Conservation (phyloP, 2,888 invertebrate species). For the Onthophagus sagittarius region DNA sequence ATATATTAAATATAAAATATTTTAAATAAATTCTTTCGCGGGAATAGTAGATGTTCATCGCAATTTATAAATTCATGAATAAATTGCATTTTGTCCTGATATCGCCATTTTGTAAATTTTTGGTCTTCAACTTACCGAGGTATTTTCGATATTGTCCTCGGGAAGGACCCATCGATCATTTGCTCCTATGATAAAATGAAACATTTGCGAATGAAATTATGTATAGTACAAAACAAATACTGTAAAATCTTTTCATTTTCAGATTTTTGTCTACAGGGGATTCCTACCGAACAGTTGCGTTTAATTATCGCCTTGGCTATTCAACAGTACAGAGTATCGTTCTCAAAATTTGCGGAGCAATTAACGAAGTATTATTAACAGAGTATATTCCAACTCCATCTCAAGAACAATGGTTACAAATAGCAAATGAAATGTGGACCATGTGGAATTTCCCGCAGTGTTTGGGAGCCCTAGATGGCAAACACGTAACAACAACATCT, state of each 20-base stretch:
- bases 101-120: too few species aligned
- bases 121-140: too few species aligned
- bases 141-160: neutral
- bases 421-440: too few species aligned
- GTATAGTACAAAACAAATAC: slow-evolving; percentile 4
- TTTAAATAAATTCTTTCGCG: too few species aligned
- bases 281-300: slow-evolving; percentile 25
- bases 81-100: too few species aligned
- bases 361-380: slow-evolving; percentile 19
- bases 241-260: slow-evolving; percentile 8
- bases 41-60: too few species aligned
- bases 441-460: too few species aligned
- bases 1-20: too few species aligned
- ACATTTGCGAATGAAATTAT: neutral
- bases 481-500: slow-evolving; percentile 9
- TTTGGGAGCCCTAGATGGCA: slow-evolving; percentile 1
- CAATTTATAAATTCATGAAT: too few species aligned
- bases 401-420: too few species aligned
- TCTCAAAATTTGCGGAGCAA: slow-evolving; percentile 22
- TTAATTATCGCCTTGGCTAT: slow-evolving; percentile 26
- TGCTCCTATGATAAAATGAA: neutral
- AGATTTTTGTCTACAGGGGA: slow-evolving; percentile 28
- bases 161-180: neutral
- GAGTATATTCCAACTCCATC: neutral
- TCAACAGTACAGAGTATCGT: slow-evolving; percentile 26